phyloP scores from a whole-genome alignment of 1,140 invertebrate genomes.

The Drosophila ambigua region DNA sequence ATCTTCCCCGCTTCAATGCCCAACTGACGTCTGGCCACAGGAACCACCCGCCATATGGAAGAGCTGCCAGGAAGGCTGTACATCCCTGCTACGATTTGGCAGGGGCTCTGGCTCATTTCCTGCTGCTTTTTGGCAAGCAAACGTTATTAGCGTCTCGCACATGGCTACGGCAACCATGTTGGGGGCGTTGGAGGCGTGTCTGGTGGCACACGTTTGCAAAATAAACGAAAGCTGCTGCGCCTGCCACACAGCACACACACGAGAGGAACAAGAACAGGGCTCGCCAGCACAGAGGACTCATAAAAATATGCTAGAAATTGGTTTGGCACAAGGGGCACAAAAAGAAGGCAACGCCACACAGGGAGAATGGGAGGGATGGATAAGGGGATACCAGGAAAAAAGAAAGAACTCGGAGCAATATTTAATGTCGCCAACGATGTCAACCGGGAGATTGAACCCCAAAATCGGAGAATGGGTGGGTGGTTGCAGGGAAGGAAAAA shows the following conservation, averaged over 20 bases:
- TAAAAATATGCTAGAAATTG: slow-evolving; percentile 81
- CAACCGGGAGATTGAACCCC: slow-evolving; percentile 25
- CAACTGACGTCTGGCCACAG: slow-evolving; percentile 19
- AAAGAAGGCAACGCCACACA: slow-evolving; percentile 9
- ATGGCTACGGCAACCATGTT: slow-evolving; percentile 40
- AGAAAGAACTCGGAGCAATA: slow-evolving; percentile 65
- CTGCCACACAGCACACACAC: slow-evolving; percentile 37
- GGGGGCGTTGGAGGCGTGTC: slow-evolving; percentile 39
- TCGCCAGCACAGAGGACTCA: slow-evolving; percentile 62
- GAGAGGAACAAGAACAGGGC: slow-evolving; percentile 7
- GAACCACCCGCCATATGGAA: slow-evolving; percentile 30
- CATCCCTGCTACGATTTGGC: slow-evolving; percentile 10
- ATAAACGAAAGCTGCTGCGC: slow-evolving; percentile 76
- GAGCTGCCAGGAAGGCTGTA: not conserved
- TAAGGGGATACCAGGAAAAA: slow-evolving; percentile 17
- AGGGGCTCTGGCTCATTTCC: slow-evolving; percentile 25
- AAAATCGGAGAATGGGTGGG: slow-evolving; percentile 1
- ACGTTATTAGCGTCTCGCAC: slow-evolving; percentile 68
- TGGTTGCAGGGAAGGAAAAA: not conserved
- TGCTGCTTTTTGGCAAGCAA: slow-evolving; percentile 51
- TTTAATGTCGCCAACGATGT: slow-evolving; percentile 74
- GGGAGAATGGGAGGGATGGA: not conserved
- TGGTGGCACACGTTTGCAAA: slow-evolving; percentile 65
- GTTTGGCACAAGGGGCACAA: slow-evolving; percentile 55
- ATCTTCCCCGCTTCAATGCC: slow-evolving; percentile 17